Evolutionary conservation across 2,888 invertebrate species (phyloP), one percentile per base, ranked within the genome.

Genomic region (Cheilosia pagana): DNA sequence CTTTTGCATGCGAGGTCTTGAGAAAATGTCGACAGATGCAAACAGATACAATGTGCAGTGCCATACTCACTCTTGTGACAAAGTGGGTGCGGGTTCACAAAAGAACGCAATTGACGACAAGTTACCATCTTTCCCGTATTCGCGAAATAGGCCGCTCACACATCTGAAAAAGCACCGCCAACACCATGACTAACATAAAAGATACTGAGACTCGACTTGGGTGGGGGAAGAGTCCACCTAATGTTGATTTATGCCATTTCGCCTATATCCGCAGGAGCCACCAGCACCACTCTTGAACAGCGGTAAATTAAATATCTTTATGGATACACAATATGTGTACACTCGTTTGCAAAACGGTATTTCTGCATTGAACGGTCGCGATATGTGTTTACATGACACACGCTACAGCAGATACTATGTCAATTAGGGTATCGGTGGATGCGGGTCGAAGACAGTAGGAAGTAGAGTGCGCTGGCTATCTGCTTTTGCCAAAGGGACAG

Each of bases 261-360:
- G 75, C 65, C 6, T 19, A 67, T 81, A 75, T 79, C 67, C 74
- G 78, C 45, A 63, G 75, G 52, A 57, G 60, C 39, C 55, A 21
- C n/a, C 21, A 10, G 31, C 45, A 23, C 28, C 45, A 16, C 52
- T 67, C 59, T 52, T 35, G 65, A 65, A 48, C 53, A 81, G 76
- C 81, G 85, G 85, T 81, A 81, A 85, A 85, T 81, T 81, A 71
- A 81, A 81, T 81, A 76, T 71, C 59, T 75, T 67, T 65, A 70
- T 71, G 70, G 35, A 60, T 55, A 65, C 28, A 31, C 31, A 7
- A 43, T 21, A 43, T 39, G 21, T 45, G 35, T 16, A 76, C 85
- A 75, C 81, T 81, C 81, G 85, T 81, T 85, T 81, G 71, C 65
- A 55, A 71, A 85, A 85, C 85, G 85, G 85, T 85, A 85, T 85